A percentile compares a stretch with the other conserved stretches of the same genome.
Conservation (phyloP, 1,140 invertebrate species). For the Polypedilum vanderplanki region DNA sequence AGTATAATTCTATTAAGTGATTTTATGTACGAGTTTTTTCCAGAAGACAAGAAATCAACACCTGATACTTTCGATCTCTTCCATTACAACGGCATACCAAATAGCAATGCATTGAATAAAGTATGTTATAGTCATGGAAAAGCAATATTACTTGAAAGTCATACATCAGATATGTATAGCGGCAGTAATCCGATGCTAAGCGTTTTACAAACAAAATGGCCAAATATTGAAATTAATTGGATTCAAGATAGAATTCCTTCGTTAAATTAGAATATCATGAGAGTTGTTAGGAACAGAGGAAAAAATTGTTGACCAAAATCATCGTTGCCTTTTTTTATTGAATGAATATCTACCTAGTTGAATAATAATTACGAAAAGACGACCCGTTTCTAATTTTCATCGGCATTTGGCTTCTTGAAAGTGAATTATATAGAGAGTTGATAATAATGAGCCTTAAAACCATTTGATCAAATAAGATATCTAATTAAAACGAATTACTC, state of each 20-base stretch:
- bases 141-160: constrained; percentile 76
- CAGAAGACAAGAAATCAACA: constrained; percentile 61
- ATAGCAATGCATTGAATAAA: constrained; percentile 70
- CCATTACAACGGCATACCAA: constrained; percentile 84
- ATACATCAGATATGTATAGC: constrained; percentile 66
- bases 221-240: constrained; percentile 78
- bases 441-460: no score
- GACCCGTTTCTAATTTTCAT: neutral
- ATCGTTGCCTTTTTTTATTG: constrained; percentile 11
- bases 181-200: constrained; percentile 81
- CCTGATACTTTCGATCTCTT: constrained; percentile 79
- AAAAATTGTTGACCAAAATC: constrained; percentile 21
- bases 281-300: neutral
- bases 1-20: constrained; percentile 83
- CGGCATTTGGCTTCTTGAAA: neutral
- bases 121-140: constrained; percentile 71
- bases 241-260: constrained; percentile 63
- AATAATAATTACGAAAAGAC: constrained; percentile 2
- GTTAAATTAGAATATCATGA: constrained; percentile 55
- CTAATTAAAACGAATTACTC: no score
- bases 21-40: constrained; percentile 94
- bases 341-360: neutral
- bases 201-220: constrained; percentile 91
- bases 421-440: neutral
- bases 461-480: no score